These are phyloP conservation scores for Timema podura DNA, from an alignment of 2,888 invertebrate genomes.

Conservation along the genomic window DNA sequence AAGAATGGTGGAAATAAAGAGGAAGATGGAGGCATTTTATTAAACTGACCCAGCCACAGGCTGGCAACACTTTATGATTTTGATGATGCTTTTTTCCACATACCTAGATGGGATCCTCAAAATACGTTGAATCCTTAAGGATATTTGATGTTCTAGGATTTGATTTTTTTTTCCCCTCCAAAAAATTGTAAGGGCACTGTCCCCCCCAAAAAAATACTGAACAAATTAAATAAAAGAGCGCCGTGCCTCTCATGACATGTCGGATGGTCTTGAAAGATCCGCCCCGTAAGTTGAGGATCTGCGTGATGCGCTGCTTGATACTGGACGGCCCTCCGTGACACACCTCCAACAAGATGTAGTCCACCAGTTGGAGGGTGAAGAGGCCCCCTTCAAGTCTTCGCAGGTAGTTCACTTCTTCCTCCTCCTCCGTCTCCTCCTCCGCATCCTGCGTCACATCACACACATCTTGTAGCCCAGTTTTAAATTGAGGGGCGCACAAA, in stretches of 20 bases:
- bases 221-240: neutral
- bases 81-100: no score
- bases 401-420: conserved; percentile 83
- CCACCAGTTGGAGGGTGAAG: conserved; percentile 93
- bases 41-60: no score
- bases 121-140: no score
- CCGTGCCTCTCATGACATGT: conserved; percentile 84
- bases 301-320: conserved; percentile 81
- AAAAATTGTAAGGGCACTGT: neutral
- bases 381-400: conserved; percentile 88
- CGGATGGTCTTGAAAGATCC: conserved; percentile 90
- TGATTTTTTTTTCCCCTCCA: neutral
- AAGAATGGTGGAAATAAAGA: no score
- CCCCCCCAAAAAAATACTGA: neutral
- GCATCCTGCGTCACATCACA: conserved; percentile 19
- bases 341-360: conserved; percentile 81
- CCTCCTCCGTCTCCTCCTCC: conserved; percentile 57
- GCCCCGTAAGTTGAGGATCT: conserved; percentile 83
- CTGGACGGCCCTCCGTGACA: conserved; percentile 63
- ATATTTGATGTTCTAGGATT: no score
- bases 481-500: no score
- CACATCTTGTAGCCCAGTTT: neutral
- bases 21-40: no score
- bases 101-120: no score
- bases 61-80: no score